Base-by-base conservation (phyloP, 2,888 invertebrate genomes). In the Cistogaster globosa region DNA sequence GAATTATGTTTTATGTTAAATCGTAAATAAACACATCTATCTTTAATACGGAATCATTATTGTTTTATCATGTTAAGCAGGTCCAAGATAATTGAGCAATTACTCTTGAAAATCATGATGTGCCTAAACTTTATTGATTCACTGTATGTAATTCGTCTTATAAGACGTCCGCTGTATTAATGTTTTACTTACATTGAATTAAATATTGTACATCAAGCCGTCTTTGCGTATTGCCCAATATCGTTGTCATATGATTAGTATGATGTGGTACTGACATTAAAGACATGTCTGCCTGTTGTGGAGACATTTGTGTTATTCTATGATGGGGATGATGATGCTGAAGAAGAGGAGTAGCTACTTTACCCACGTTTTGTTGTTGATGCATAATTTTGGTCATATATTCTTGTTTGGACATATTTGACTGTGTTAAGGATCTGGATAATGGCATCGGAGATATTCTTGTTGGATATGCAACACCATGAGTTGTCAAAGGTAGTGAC, bases 201-300 rank as follows among this genome's bases (percentile, higher is more conserved):
- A 97, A 95, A 65, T 96, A 96, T 91, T 96, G 96, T 16, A 96
- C 96, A 90, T 96, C 96, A 0, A 84, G 67, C 26, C 87, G 83
- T 57, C 88, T 88, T 68, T 88, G 87, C 2, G 63, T 75, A 86
- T 71, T 84, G 36, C 58, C 87, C 38, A 72, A 63, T 74, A 72
- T 84, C 76, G 55, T 74, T 42, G 80, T 42, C 80, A 80, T 84
- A 14, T 78, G 48, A 57, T 83, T 72, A n/a, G 74, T n/a, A 63
- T 36, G 84, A 14, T 32, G 32, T 32, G 60, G 48, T 65, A 62
- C 53, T 63, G 65, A 65, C 75, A 78, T 72, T 42, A 67, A 63
- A 12, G 80, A 69, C n/a, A 75, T 74, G 67, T 85, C 63, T 18
- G 42, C 22, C 60, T 67, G 58, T 55, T 81, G 68, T 42, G 76